Percentiles rank a stretch among this genome's conserved stretches.
These are phyloP conservation scores for Hypocryptadius cinnamomeus DNA, from an alignment of 2,113 vertebrate species.

Conservation along the genomic window DNA sequence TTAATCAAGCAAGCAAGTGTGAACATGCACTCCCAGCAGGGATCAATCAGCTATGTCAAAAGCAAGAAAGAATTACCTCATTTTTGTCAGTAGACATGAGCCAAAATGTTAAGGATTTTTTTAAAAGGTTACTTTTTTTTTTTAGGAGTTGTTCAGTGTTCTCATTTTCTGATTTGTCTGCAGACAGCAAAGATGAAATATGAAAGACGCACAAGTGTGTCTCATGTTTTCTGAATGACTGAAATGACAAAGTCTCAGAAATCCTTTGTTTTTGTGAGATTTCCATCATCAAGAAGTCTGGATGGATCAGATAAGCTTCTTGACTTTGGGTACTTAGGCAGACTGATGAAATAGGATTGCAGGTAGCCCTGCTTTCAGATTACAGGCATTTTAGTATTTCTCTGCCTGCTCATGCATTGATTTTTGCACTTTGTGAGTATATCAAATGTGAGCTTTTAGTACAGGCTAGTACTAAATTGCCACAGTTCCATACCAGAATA, in stretches of 20 bases:
- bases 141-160: background rate
- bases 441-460: constrained; percentile 59
- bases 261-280: background rate
- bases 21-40: background rate
- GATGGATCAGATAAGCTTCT: background rate
- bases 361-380: background rate
- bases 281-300: background rate
- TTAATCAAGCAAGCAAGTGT: background rate
- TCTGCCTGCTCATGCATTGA: constrained; percentile 34
- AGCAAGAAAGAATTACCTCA: background rate
- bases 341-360: constrained; percentile 21
- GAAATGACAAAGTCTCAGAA: background rate
- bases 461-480: constrained; percentile 31
- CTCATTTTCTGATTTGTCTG: background rate
- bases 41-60: background rate
- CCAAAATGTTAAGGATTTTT: background rate
- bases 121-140: background rate
- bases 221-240: background rate
- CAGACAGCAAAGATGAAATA: background rate
- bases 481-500: constrained; percentile 29
- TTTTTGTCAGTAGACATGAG: background rate
- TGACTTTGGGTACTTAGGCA: constrained; percentile 23
- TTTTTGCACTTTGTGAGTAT: constrained; percentile 47
- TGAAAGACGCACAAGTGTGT: background rate
- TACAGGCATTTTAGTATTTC: constrained; percentile 13